Conservation (phyloP, 1,140 invertebrate species). For the Babylonia areolata region DNA sequence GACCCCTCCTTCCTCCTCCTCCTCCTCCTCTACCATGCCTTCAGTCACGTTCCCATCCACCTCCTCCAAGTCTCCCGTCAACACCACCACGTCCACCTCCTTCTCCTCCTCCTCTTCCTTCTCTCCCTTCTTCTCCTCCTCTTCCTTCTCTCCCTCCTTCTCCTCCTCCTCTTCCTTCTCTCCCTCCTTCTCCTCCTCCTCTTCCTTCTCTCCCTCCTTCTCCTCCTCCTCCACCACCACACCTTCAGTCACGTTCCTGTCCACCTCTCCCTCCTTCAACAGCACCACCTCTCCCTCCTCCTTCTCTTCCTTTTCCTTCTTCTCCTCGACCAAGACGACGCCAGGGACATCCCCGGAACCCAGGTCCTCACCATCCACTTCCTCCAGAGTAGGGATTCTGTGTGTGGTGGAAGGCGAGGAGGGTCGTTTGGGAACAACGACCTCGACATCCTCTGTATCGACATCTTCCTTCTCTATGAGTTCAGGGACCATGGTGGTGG, state of each 20-base stretch:
- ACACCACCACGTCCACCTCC: not conserved
- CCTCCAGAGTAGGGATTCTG: constrained; percentile 22
- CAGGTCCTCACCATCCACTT: constrained; percentile 17
- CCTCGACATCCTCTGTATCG: not conserved
- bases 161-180: not conserved
- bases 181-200: not conserved
- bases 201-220: not conserved
- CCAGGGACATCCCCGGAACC: constrained; percentile 28
- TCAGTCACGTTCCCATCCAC: not conserved
- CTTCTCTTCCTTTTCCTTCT: not conserved
- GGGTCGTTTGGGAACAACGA: not conserved
- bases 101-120: not conserved
- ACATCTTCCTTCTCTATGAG: not conserved
- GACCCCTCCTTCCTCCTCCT: not conserved
- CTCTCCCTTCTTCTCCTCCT: not conserved
- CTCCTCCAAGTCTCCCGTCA: not conserved
- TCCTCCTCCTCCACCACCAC: constrained; percentile 1
- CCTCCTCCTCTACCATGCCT: not conserved
- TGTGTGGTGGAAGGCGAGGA: not conserved
- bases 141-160: too few species aligned
- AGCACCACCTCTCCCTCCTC: not conserved
- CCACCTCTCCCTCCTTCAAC: too few species aligned
- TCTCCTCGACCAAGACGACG: not conserved
- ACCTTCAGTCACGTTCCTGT: not conserved
- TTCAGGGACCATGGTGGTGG: not conserved